Base-by-base conservation (phyloP, 2,888 invertebrate species). In the Geotrupes spiniger region DNA sequence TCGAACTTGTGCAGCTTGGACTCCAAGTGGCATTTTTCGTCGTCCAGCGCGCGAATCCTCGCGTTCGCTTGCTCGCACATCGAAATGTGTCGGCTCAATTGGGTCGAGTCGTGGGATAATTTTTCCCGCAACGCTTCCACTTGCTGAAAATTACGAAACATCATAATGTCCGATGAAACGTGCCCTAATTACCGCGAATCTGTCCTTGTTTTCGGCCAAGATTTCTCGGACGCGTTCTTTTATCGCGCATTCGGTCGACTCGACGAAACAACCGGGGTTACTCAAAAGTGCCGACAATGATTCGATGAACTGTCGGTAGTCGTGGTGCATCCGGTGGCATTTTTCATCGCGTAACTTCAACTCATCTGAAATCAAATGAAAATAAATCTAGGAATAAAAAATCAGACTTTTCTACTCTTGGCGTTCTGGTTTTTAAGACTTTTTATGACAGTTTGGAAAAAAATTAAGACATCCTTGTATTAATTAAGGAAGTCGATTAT, bases 221-320 rank as follows among this genome's bases (percentile, higher is more conserved):
- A 89, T 78, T 70, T 91, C 89, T 11, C 88, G 77, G 44, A 90
- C 81, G 54, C 88, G 79, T 53, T 91, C 90, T 68, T 89, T 89
- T 52, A 92, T 86, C 25, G 87, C 77, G 40, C 80, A 81, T 68
- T 91, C 90, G 47, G 86, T 81, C 0, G 89, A 84, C 63, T 91
- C 91, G 2, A 87, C 84, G 67, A 85, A 87, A 54, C 85, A 73
- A 17, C 83, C 79, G 1, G 89, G 84, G 4, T 86, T 78, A 65
- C 87, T 85, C 15, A 87, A 69, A 28, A 85, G 76, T 46, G 86
- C 82, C 4, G 87, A 85, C 46, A 87, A 69, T 0, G 87, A 84
- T 65, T 88, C 87, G 68, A 87, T 74, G 1, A 83, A 77, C 63
- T 84, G 84, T 5, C 85, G 79, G 58, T 83, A 76, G 60, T 88